These are phyloP conservation scores for Plotosus lineatus DNA, from an alignment of 2,113 vertebrate genomes.

Conservation along the genomic window DNA sequence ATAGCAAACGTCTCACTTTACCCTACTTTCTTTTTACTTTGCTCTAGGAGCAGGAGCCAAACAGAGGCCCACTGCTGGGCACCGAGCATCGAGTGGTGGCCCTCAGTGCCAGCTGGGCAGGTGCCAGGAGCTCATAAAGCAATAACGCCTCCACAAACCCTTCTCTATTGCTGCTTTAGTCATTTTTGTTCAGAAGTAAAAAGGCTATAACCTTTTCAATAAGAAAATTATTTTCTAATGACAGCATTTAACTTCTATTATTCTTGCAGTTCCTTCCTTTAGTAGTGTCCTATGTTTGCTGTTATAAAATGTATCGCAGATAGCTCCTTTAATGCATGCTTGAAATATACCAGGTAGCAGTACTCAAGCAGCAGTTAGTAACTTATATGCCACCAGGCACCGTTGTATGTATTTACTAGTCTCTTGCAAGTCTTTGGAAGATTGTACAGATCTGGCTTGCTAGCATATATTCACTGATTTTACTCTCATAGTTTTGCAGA, in stretches of 20 bases:
- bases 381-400: too few relatives aligned
- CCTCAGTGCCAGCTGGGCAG: slow-evolving; percentile 64
- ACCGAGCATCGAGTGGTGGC: slow-evolving; percentile 45
- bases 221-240: not conserved
- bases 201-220: not conserved
- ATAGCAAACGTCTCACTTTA: slow-evolving; percentile 58
- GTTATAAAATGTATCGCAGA: too few relatives aligned
- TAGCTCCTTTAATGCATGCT: too few relatives aligned
- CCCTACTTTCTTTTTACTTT: slow-evolving; percentile 31
- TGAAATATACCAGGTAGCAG: too few relatives aligned
- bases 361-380: too few relatives aligned
- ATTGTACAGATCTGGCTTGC: too few relatives aligned
- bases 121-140: slow-evolving; percentile 66
- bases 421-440: too few relatives aligned
- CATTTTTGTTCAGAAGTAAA: slow-evolving; percentile 8
- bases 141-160: slow-evolving; percentile 56
- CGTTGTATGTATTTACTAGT: too few relatives aligned
- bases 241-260: not conserved
- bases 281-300: too few relatives aligned
- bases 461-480: too few relatives aligned
- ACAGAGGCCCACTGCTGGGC: slow-evolving; percentile 62
- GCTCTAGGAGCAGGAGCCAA: slow-evolving; percentile 51
- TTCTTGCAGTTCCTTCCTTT: not conserved
- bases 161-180: not conserved
- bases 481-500: too few relatives aligned